phyloP scores from a whole-genome alignment of 2,113 vertebrate genomes.

The Pterocles burchelli region DNA sequence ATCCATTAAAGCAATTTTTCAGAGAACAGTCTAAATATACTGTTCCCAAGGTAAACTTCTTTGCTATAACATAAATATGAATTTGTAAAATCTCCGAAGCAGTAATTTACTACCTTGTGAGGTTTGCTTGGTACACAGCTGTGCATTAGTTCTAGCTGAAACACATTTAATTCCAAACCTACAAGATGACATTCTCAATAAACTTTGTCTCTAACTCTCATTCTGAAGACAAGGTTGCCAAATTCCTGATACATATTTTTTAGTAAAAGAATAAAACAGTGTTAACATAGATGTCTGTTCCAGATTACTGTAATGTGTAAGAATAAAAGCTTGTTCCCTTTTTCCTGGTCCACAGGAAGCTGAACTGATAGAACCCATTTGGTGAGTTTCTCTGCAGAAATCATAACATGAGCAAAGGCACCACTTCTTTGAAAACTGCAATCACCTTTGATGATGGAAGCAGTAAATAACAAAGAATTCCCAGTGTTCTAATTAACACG shows the following conservation, averaged over 20 bases:
- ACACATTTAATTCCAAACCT: conserved; percentile 7
- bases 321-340: background rate
- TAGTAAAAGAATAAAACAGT: background rate
- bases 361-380: background rate
- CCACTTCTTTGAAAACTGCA: background rate
- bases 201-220: conserved; percentile 9
- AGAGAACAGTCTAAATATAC: conserved; percentile 28
- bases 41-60: conserved; percentile 27
- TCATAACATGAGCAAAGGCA: background rate
- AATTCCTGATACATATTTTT: background rate
- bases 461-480: conserved; percentile 56
- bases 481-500: conserved; percentile 52
- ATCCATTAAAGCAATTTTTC: conserved; percentile 46
- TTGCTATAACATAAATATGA: conserved; percentile 30
- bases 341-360: background rate
- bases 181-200: background rate
- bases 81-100: conserved; percentile 31
- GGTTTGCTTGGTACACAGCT: background rate
- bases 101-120: conserved; percentile 30
- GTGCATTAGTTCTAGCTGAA: background rate
- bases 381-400: conserved; percentile 5
- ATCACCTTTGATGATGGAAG: conserved; percentile 14
- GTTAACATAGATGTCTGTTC: background rate
- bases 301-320: background rate
- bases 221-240: background rate